Percentiles rank a stretch among this genome's conserved stretches.
phyloP scores from a whole-genome alignment of 2,797 vertebrate species.

The Sebastes jordani region DNA sequence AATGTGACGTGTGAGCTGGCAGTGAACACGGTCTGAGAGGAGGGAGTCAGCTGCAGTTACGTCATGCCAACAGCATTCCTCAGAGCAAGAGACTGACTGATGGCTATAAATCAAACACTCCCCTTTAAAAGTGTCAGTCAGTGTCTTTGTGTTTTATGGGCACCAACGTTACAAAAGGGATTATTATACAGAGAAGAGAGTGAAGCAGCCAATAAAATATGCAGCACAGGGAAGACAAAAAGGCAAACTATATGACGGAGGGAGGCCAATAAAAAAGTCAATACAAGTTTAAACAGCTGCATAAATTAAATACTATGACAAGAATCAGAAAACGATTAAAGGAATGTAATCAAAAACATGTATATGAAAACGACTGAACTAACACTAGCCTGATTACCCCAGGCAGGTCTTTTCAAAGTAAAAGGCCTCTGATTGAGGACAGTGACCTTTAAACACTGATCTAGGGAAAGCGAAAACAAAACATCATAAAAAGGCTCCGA shows the following conservation, averaged over 20 bases:
- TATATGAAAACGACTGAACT: neutral
- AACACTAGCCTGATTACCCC: neutral
- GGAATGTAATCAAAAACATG: too few species aligned
- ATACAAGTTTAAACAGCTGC: neutral
- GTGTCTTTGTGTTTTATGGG: neutral
- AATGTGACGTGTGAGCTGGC: neutral
- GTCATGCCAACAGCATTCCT: neutral
- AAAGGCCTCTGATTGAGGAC: neutral
- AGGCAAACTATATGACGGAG: too few species aligned
- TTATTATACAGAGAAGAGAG: neutral
- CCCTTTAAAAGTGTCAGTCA: neutral
- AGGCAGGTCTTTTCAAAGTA: neutral
- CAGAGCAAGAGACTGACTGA: neutral
- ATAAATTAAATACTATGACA: neutral
- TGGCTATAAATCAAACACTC: neutral
- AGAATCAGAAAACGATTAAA: neutral
- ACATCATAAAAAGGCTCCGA: neutral
- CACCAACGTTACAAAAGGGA: neutral
- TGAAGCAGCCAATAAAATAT: neutral
- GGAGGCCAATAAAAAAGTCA: neutral
- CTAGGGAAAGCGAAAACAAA: neutral
- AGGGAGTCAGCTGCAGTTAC: neutral
- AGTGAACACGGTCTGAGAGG: neutral
- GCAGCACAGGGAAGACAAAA: neutral
- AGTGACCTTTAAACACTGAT: neutral